Base-by-base conservation (phyloP, 2,888 invertebrate genomes). In the Dendrolimus pini region DNA sequence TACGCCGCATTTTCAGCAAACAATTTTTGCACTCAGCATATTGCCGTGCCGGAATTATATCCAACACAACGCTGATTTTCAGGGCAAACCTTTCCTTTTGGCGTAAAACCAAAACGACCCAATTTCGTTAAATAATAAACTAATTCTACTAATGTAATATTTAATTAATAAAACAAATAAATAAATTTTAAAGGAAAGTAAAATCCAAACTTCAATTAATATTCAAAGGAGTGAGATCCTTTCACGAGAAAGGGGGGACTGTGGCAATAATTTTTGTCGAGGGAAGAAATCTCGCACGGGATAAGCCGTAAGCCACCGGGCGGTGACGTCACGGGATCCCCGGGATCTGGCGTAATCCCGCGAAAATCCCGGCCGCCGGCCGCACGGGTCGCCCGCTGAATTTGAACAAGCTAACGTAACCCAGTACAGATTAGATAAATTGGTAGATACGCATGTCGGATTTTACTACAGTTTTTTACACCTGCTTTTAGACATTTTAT, bases 281-380 rank as follows among this genome's bases (percentile, higher is more conserved):
- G 61, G 63, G 60, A 71, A 79, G 80, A 80, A 78, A 77, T 78
- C 30, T 71, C 75, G 69, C 67, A 55, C 66, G 58, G 76, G 74
- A 77, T 82, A 82, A 82, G 74, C 71, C 58, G 56, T 79, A 78
- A 78, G 80, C 79, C 73, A 77, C 71, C 71, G 69, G 63, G 72
- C 76, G 78, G 78, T 80, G 83, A 82, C 83, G 80, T 69, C 65
- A 70, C 70, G 57, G 55, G 53, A 55, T 54, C 58, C 55, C 56
- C 68, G 63, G 70, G 73, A 72, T 75, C 65, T 67, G 60, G 55
- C 57, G 65, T 75, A 75, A 75, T 75, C 76, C 74, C 59, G 62
- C 60, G 58, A 62, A 65, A 72, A 72, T 71, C 74, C 71, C 63
- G 57, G 55, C n/a, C 59, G 55, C 54, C 56, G 58, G 53, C 61